Conservation (phyloP, 2,888 invertebrate species). For the Parnassius mnemosyne region DNA sequence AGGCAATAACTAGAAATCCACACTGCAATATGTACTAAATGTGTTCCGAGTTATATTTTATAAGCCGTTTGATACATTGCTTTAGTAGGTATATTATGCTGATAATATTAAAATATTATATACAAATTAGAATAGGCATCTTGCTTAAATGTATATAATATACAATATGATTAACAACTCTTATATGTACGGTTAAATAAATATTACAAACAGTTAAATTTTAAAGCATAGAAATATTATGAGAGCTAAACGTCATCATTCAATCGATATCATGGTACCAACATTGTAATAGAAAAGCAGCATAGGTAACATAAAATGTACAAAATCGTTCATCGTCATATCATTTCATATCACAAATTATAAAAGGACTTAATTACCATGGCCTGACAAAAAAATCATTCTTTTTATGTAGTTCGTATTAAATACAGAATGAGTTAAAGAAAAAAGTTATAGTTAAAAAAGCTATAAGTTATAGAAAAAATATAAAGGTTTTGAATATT, state of each 20-base stretch:
- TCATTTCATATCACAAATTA: conserved; percentile 66
- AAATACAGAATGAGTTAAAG: too few species aligned
- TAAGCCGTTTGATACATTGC: conserved; percentile 55
- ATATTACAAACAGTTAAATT: background rate
- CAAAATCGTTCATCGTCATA: conserved; percentile 75
- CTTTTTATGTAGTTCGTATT: too few species aligned
- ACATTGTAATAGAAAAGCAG: background rate
- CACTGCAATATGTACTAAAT: conserved; percentile 49
- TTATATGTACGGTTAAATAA: background rate
- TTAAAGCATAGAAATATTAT: background rate
- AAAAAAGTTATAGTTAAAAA: too few species aligned
- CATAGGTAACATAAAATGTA: conserved; percentile 38
- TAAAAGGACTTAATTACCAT: background rate
- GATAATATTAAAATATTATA: conserved; percentile 31
- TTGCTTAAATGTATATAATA: conserved; percentile 18
- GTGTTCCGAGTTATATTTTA: conserved; percentile 47
- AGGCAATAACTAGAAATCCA: conserved; percentile 65
- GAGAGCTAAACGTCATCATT: background rate
- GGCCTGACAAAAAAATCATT: background rate
- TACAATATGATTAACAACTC: background rate
- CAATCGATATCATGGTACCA: too few species aligned
- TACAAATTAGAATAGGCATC: conserved; percentile 32
- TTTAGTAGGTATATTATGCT: conserved; percentile 44
- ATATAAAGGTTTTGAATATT: too few species aligned
- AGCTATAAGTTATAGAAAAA: too few species aligned